These are phyloP conservation scores for Epinotia nisella DNA, from an alignment of 2,888 invertebrate genomes.

Conservation along the genomic window DNA sequence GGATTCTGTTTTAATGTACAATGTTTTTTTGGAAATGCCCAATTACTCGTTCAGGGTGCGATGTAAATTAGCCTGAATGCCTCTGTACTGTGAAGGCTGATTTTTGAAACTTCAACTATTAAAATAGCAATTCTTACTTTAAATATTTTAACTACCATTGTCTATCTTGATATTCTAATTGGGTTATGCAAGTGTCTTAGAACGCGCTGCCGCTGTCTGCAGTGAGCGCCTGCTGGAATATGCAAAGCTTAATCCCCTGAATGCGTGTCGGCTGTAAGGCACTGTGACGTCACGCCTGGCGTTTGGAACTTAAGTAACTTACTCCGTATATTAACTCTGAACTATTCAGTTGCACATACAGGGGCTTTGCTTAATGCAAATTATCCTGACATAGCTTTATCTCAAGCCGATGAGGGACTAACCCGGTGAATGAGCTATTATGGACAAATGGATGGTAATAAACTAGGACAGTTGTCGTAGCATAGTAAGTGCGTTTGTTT, in stretches of 20 bases:
- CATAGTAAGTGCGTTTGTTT: no score
- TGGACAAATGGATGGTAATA: neutral
- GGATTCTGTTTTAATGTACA: no score
- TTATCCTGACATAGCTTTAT: constrained; percentile 19
- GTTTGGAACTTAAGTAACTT: constrained; percentile 39
- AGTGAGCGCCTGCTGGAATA: constrained; percentile 60
- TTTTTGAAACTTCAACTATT: no score
- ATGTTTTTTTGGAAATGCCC: neutral
- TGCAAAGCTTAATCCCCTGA: constrained; percentile 69
- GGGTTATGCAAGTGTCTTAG: constrained; percentile 50
- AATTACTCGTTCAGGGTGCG: neutral
- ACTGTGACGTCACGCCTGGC: constrained; percentile 50
- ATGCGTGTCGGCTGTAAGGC: constrained; percentile 59
- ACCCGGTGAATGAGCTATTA: constrained; percentile 8
- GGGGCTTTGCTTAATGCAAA: constrained; percentile 18
- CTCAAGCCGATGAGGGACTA: constrained; percentile 7
- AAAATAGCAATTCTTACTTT: no score
- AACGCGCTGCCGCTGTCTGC: constrained; percentile 56
- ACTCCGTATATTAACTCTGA: constrained; percentile 28
- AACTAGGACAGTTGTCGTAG: neutral
- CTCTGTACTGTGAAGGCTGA: neutral
- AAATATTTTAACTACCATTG: neutral
- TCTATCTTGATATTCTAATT: constrained; percentile 22
- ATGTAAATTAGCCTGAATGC: neutral
- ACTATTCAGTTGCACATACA: constrained; percentile 16